Evolutionary conservation across 2,888 invertebrate species (phyloP), one percentile per base, ranked within the genome.

Genomic region (Leptinotarsa tumamoca): DNA sequence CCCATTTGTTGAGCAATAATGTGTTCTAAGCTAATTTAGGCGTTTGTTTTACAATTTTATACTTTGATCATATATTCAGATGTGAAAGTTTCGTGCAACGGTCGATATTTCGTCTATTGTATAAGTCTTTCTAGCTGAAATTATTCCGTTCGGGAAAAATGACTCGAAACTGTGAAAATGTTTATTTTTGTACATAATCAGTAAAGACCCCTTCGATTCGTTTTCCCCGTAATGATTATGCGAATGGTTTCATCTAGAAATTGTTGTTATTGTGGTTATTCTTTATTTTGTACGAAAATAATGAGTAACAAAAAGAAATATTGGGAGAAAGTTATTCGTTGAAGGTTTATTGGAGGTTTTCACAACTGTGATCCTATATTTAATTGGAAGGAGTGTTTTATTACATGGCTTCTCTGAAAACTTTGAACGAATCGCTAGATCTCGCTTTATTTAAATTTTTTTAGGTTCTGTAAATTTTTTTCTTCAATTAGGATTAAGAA

Each of bases 181-280:
- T 73, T 75, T 74, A 72, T 74, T 75, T 73, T 76, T 78, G 78
- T 78, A 76, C 51, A 78, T 78, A 77, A 72, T 76, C 68, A 56
- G 61, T 61, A 63, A 50, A 49, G 71, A 67, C 67, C 23, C 54
- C 17, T 73, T 78, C 68, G 61, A n/a, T 71, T 63, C 67, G 67
- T 75, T 72, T 71, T 74, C 73, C 67, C 23, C 21, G 68, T 21
- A 17, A 33, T 33, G 71, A 73, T 75, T 58, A 72, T 61, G 61
- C 18, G 66, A 51, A 70, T 75, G 43, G 58, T 73, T 70, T 69
- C 67, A 49, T 14, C 70, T 67, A 67, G 33, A 67, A 18, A 61
- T 18, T 21, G 21, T 23, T 76, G 69, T 67, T 76, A 68, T 71
- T 23, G 43, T 69, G 73, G 69, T 71, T 76, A 71, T 77, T 71